These are phyloP conservation scores for Microcebus lehilahytsara DNA, from an alignment of 2,113 vertebrate species.

Conservation along the genomic window DNA sequence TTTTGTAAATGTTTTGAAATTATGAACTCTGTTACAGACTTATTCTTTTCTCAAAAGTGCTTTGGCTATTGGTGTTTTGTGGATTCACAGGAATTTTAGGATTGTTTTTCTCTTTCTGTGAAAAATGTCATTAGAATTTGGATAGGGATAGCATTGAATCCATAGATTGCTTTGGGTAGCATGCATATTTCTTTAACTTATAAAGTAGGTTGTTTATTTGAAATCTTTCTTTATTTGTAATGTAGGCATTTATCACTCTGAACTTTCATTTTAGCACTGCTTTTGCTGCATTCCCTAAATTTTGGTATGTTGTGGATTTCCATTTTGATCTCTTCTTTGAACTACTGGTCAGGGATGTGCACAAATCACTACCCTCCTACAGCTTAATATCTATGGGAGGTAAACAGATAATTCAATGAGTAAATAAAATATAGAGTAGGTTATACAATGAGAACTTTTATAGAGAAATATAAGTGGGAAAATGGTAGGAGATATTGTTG, in stretches of 20 bases:
- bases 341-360: background rate
- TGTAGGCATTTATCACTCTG: background rate
- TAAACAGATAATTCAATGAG: background rate
- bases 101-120: too few relatives aligned
- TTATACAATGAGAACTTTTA: background rate
- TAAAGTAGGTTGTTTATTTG: background rate
- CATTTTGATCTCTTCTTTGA: background rate
- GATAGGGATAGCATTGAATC: too few relatives aligned
- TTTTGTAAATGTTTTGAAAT: background rate
- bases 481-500: background rate
- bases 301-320: background rate
- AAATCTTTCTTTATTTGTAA: background rate
- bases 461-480: background rate
- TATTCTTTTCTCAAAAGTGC: too few relatives aligned
- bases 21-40: background rate
- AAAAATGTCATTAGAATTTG: too few relatives aligned
- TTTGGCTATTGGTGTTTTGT: too few relatives aligned
- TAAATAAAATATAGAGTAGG: background rate
- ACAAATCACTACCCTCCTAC: background rate
- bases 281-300: background rate
- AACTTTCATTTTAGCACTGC: background rate
- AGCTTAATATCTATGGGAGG: background rate
- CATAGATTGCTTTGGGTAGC: too few relatives aligned
- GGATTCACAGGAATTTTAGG: too few relatives aligned
- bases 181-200: background rate